Percentiles rank a stretch among this genome's conserved stretches.
Conservation (phyloP, 1,140 invertebrate species). For the Drusus annulatus region DNA sequence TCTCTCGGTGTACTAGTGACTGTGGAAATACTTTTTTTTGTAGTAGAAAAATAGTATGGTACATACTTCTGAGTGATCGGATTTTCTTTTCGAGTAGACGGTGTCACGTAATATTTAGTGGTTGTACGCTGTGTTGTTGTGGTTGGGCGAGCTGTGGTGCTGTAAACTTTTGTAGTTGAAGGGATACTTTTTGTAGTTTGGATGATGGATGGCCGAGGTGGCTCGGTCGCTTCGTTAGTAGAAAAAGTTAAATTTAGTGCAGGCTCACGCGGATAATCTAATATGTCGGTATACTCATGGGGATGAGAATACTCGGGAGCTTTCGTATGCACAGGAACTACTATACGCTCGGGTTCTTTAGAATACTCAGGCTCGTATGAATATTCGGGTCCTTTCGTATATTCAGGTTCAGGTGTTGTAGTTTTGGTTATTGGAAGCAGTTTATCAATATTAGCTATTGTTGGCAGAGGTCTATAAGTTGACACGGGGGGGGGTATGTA, state of each 20-base stretch:
- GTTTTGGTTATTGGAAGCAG: conserved; percentile 49
- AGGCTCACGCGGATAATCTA: background rate
- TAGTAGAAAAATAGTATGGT: background rate
- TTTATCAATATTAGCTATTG: conserved; percentile 56
- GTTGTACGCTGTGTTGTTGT: background rate
- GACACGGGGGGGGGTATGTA: conserved; percentile 37
- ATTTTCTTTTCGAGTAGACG: conserved; percentile 14
- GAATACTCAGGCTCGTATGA: background rate
- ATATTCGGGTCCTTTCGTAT: background rate
- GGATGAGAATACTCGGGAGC: background rate
- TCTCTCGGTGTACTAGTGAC: no score
- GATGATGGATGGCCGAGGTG: background rate
- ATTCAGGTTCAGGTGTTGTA: conserved; percentile 20
- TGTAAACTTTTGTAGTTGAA: no score
- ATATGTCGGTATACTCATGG: background rate
- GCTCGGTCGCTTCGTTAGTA: background rate
- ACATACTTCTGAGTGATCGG: background rate
- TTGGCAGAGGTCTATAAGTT: conserved; percentile 28
- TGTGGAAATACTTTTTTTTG: background rate
- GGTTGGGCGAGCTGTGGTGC: background rate
- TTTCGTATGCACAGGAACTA: background rate
- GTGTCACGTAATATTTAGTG: background rate
- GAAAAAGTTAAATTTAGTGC: background rate
- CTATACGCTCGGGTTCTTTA: background rate
- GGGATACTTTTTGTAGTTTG: no score